A percentile compares a stretch with the other conserved stretches of the same genome.
Conservation (phyloP, 2,888 invertebrate species). For the Caenorhabditis plicata region DNA sequence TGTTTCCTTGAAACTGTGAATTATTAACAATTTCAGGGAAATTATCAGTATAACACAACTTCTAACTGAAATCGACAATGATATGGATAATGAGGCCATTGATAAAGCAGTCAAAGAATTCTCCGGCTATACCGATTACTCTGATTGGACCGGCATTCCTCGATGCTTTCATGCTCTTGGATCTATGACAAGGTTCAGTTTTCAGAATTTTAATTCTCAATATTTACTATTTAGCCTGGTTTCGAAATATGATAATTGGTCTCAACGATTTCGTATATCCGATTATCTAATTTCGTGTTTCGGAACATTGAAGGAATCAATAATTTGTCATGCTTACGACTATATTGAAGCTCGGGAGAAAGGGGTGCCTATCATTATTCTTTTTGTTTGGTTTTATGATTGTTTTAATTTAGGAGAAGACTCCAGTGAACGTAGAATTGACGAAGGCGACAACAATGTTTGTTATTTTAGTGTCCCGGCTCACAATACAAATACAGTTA, state of each 20-base stretch:
- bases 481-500: constrained; percentile 14
- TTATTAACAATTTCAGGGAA: no score
- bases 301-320: background rate
- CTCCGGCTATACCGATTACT: background rate
- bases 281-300: constrained; percentile 17
- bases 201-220: no score
- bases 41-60: no score
- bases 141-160: constrained; percentile 16
- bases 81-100: constrained; percentile 6
- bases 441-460: constrained; percentile 11
- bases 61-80: constrained; percentile 9
- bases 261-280: constrained; percentile 6
- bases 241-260: constrained; percentile 24
- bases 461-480: constrained; percentile 8
- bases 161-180: constrained; percentile 7
- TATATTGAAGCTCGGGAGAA: constrained; percentile 1
- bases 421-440: background rate
- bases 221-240: constrained; percentile 1
- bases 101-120: constrained; percentile 10
- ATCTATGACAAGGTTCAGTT: background rate
- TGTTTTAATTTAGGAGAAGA: no score
- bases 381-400: no score
- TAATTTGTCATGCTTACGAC: background rate
- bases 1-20: no score
- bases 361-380: no score